Base-by-base conservation (phyloP, 2,797 vertebrate genomes). In the Alfaro cultratus region DNA sequence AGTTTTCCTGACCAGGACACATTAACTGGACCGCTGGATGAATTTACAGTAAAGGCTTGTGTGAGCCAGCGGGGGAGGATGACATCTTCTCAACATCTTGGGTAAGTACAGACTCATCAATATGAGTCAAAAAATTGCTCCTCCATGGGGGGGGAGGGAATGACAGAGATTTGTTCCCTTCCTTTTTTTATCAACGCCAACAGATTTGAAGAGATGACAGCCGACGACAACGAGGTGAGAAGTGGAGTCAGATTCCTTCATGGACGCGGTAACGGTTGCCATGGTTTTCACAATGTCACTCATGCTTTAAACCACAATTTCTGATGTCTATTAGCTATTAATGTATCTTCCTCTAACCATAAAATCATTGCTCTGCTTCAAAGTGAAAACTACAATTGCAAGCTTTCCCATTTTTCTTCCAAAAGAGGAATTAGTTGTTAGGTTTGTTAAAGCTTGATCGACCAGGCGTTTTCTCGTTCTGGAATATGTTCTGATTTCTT, bases 41-140 rank as follows among this genome's bases (percentile, higher is more conserved):
- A 91, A 90, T 91, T 93, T 92, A 93, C 92, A 77, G 89, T 90
- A 93, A 93, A 92, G 84, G 78, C 86, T 88, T 0, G 74, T 87
- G 83, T 85, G 53, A 79, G 87, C 87, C 83, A 82, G 85, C 46
- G 49, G 79, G 84, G 85, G 86, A 91, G 84, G 81, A 90, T 75
- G 83, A 76, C 31, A 26, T 49, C 73, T 78, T 34, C 31, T 57
- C n/a, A 76, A 73, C 34, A 41, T 36, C 67, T 55, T 16, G 60
- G 60, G 23, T 47, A 31, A 71, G 41, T 49, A 76, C 10, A 15
- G 51, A 55, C 55, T 62, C 6, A 1, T 70, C 45, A 75, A 26
- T 60, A 39, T 5, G 10, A 31, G 34, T 18, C n/a, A 41, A 26
- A 13, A 46, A 23, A 9, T 26, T 26, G 21, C 8, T 53, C 49